Evolutionary conservation across 2,113 vertebrate species (phyloP).

Genomic region (Erpornis zantholeuca): DNA sequence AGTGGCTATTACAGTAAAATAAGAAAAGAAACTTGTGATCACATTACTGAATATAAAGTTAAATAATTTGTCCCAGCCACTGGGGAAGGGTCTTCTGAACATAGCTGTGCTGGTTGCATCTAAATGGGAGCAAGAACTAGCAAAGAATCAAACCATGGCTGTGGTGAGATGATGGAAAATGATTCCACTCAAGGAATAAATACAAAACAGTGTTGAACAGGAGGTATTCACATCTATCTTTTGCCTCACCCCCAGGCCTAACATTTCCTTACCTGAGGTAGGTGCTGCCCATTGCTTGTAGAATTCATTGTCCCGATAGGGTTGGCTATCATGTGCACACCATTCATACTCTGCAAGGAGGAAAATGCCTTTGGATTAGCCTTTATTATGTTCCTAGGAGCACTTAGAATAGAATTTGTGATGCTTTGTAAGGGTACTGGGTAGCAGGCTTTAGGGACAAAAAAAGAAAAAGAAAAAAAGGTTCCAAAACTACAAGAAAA

Average conservation of each 20-base stretch:
- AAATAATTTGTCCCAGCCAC: background rate
- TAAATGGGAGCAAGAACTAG: background rate
- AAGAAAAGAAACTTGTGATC: background rate
- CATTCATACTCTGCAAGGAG: slow-evolving; percentile 76
- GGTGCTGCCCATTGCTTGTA: slow-evolving; percentile 76
- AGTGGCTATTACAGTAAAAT: background rate
- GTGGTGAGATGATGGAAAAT: background rate
- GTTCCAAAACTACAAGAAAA: background rate
- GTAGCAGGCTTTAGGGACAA: background rate
- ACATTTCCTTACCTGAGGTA: slow-evolving; percentile 77
- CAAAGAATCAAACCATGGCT: background rate
- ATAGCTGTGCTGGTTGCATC: background rate
- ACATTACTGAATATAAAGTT: background rate
- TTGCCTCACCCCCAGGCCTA: background rate
- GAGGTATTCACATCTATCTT: background rate
- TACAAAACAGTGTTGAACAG: background rate
- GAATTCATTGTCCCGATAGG: slow-evolving; percentile 54
- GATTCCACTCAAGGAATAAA: background rate
- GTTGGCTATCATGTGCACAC: slow-evolving; percentile 69
- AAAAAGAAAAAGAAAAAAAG: background rate
- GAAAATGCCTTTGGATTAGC: slow-evolving; percentile 21
- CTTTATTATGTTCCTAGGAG: background rate
- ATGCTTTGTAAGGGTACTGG: background rate
- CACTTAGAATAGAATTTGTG: background rate
- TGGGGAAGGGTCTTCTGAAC: background rate